A percentile compares a stretch with the other conserved stretches of the same genome.
Conservation (phyloP, 2,113 vertebrate species). For the Rhinoptilus africanus region DNA sequence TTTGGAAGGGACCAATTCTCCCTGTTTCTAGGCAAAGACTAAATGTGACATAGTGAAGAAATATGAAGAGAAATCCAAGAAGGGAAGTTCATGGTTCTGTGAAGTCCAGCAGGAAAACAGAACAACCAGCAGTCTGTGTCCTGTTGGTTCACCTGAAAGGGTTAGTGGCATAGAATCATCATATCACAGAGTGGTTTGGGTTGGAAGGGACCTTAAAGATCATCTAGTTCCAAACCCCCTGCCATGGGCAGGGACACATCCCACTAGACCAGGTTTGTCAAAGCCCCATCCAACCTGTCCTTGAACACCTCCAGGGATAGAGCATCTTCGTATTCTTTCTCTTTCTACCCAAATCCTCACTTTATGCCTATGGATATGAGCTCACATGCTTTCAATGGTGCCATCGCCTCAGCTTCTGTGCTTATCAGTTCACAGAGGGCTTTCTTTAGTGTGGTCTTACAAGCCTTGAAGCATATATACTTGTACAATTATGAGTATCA, state of each 20-base stretch:
- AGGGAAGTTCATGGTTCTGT: background rate
- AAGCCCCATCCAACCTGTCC: background rate
- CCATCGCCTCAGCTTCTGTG: background rate
- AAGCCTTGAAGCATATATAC: background rate
- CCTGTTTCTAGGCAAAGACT: background rate
- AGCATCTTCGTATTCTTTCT: background rate
- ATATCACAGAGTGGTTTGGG: background rate
- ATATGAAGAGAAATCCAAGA: background rate
- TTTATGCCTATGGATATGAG: background rate
- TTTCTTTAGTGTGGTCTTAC: background rate
- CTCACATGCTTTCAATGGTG: background rate
- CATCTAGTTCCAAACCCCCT: background rate
- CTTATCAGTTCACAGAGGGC: background rate
- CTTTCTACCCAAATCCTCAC: background rate
- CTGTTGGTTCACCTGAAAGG: background rate
- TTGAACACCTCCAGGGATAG: background rate
- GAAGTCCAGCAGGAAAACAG: background rate
- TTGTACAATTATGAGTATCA: background rate
- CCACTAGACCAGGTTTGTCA: background rate
- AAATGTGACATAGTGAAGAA: background rate
- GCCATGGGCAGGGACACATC: background rate
- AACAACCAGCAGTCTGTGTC: background rate
- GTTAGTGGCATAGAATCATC: background rate
- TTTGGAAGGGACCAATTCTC: background rate
- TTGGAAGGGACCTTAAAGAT: background rate